A percentile compares a stretch with the other conserved stretches of the same genome.
Conservation (phyloP, 2,113 vertebrate genomes). For the Nothoprocta perdicaria region DNA sequence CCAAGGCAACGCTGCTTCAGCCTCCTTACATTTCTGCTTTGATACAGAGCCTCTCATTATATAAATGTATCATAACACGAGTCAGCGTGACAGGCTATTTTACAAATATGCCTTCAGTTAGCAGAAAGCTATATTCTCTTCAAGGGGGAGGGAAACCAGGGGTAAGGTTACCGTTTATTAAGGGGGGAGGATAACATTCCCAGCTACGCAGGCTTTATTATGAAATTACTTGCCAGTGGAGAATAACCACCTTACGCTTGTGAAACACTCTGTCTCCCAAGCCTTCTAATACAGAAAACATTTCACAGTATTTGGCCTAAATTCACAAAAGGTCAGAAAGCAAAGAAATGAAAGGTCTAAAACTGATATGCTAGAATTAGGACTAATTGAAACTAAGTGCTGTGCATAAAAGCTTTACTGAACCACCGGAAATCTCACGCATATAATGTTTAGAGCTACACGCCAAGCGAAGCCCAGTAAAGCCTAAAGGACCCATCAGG, state of each 20-base stretch:
- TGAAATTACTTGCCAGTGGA: not conserved
- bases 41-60: slow-evolving; percentile 50
- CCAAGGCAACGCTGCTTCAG: slow-evolving; percentile 57
- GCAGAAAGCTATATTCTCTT: not conserved
- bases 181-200: not conserved
- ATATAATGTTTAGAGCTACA: not conserved
- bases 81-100: slow-evolving; percentile 26
- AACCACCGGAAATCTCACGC: not conserved
- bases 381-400: not conserved
- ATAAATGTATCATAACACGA: slow-evolving; percentile 39
- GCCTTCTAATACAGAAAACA: not conserved
- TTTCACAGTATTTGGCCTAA: not conserved
- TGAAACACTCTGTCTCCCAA: not conserved
- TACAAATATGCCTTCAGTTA: not conserved
- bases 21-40: slow-evolving; percentile 27
- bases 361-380: not conserved
- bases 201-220: not conserved
- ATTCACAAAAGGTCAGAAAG: not conserved
- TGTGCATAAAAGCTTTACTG: not conserved
- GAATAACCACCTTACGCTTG: not conserved
- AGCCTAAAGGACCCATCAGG: not conserved
- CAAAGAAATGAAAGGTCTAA: not conserved
- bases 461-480: not conserved
- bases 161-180: not conserved
- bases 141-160: not conserved